Base-by-base conservation (phyloP, 2,888 invertebrate species). In the Dysmachus trigonus region DNA sequence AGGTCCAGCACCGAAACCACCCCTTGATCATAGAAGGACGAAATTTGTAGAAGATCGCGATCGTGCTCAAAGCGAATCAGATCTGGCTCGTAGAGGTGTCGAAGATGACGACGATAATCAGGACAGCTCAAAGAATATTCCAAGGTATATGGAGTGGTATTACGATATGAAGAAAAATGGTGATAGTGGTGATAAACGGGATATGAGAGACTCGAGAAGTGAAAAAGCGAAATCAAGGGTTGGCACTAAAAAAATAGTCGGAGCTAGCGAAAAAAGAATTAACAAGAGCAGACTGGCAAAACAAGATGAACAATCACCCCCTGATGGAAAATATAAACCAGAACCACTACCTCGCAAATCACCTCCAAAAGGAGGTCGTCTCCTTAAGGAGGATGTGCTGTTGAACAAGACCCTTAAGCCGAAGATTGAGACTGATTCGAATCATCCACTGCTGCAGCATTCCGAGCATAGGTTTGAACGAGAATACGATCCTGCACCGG, bases 81-180 rank as follows among this genome's bases (percentile, higher is more conserved):
- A 93, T 89, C 86, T 93, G 13, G 90, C 89, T 0, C 90, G 89
- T 51, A 89, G 87, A 51, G 89, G 90, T 47, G 89, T 89, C 35
- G 88, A 89, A 88, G 88, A 87, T 4, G 88, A 88, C 0, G 89
- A 87, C 13, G 85, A 77, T 0, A 38, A 38, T 30, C 88, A 88
- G 30, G 91, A 91, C 72, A 89, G 88, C 76, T 88, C 93, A 87
- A 94, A 94, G 90, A 93, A 93, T 88, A 92, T 94, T 53, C 94
- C 96, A 1, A 93, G 95, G 87, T 96, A 96, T 89, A 96, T 96
- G 96, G 96, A 96, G 89, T 96, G 96, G 96, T 96, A 96, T 89
- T 93, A 91, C 83, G 89, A 92, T 88, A 95, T 94, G 79, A 94
- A 94, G 90, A 94, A 94, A 89, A 87, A 89, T 10, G 84, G 86